Conservation (phyloP, 2,888 invertebrate genomes). For the Drosophila anceps region DNA sequence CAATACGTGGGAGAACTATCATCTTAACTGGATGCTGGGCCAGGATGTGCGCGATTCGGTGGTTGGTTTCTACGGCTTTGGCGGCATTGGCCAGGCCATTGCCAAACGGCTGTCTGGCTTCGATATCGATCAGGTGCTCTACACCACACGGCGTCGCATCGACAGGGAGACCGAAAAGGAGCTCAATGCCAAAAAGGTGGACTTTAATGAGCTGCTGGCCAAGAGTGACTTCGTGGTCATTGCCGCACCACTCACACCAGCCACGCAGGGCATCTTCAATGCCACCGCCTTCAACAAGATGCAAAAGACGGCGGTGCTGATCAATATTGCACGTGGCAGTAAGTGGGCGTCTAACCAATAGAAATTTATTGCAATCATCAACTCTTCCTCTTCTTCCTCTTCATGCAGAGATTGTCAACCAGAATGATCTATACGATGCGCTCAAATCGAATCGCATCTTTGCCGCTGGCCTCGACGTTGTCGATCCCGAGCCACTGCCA, state of each 20-base stretch:
- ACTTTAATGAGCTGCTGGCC: conserved; percentile 88
- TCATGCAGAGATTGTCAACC: conserved; percentile 89
- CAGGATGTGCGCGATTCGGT: conserved; percentile 91
- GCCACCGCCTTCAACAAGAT: conserved; percentile 89
- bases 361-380: neutral
- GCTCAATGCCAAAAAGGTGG: conserved; percentile 88
- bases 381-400: neutral
- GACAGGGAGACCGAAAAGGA: conserved; percentile 85
- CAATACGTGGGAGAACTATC: conserved; percentile 89
- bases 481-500: conserved; percentile 95
- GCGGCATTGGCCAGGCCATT: conserved; percentile 91
- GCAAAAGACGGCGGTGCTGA: conserved; percentile 90
- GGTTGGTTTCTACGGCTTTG: conserved; percentile 94
- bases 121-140: conserved; percentile 89
- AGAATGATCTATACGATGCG: conserved; percentile 92
- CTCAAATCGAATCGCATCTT: conserved; percentile 91
- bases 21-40: conserved; percentile 92
- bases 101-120: conserved; percentile 91
- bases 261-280: conserved; percentile 90
- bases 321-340: conserved; percentile 90
- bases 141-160: conserved; percentile 89
- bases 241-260: conserved; percentile 88
- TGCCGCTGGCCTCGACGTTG: conserved; percentile 96
- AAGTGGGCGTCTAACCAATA: conserved; percentile 31
- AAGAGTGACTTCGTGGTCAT: conserved; percentile 91